Evolutionary conservation across 1,140 invertebrate genomes (phyloP), one percentile per base, ranked within the genome.

Genomic region (Uloborus diversus): DNA sequence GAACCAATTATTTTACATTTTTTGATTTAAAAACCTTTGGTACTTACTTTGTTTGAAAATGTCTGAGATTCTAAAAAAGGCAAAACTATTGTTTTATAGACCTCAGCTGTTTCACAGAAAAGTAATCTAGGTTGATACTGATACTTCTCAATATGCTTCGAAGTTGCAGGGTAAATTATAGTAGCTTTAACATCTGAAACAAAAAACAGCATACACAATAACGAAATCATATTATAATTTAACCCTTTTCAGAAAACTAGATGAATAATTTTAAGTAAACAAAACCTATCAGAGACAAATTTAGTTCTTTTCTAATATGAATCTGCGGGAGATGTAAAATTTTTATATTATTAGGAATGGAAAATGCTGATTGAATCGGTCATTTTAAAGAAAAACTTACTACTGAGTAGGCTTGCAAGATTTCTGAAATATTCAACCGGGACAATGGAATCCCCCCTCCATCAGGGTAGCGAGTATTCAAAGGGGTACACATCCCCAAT

Each of bases 81-180:
- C 33, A 93, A 84, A 7, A 95, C 95, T 7, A 96, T 88, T 30
- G 88, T 91, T 79, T 92, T 84, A 86, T 98, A 99, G 32, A 95
- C 86, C 61, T 93, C 91, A 57, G 92, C 90, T 5, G 95, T 97
- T 88, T 99, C 97, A 79, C 92, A 87, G 4, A 99, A 88, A 14
- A 98, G 86, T 85, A 92, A 91, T 13, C 90, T 85, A 64, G 92
- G 89, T 84, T 95, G 92, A 53, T 88, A 86, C 23, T 89, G 90
- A 87, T 93, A 99, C 85, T 98, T 98, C 4, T 91, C 87, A 49
- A 99, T 92, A 84, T 98, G 96, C 84, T 96, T 95, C 20, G 94
- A 90, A 25, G 94, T 95, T 0, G 96, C 96, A 14, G 97, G 97
- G 88, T 94, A 93, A 80, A 99, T 95, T 27, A 98, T 88, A 3